Conservation (phyloP, 2,888 invertebrate genomes). For the Polylopha cassiicola region DNA sequence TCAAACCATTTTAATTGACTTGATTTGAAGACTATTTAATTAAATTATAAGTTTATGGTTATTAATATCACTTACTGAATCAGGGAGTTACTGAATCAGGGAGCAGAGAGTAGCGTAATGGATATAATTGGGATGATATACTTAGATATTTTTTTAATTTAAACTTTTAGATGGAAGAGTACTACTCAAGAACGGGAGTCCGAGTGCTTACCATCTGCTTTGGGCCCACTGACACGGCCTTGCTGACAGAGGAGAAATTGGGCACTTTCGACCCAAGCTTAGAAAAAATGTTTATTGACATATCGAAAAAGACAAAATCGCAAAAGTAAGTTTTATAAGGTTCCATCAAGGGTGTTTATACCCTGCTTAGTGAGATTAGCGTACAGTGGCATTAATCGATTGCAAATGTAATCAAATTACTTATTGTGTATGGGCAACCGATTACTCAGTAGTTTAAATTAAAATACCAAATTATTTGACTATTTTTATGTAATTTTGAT, state of each 20-base stretch:
- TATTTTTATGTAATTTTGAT: too few species aligned
- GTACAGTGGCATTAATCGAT: background rate
- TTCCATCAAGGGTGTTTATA: background rate
- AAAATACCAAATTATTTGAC: too few species aligned
- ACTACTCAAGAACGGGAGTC: slow-evolving; percentile 37
- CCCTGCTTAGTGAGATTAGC: background rate
- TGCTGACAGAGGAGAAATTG: slow-evolving; percentile 29
- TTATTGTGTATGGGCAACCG: too few species aligned
- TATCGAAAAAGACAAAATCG: background rate
- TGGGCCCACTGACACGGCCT: slow-evolving; percentile 37
- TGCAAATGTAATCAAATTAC: background rate
- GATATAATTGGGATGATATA: background rate
- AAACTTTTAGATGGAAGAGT: slow-evolving; percentile 32
- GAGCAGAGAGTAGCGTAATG: background rate
- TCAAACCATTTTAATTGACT: too few species aligned
- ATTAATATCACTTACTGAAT: too few species aligned
- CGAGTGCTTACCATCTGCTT: slow-evolving; percentile 41
- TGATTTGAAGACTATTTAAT: too few species aligned
- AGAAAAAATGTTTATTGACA: slow-evolving; percentile 5
- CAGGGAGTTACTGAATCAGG: background rate
- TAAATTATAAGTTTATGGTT: too few species aligned
- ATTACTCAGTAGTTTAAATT: too few species aligned
- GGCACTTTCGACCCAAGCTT: slow-evolving; percentile 30
- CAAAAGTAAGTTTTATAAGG: slow-evolving; percentile 15
- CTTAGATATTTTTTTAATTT: background rate